Base-by-base conservation (phyloP, 2,888 invertebrate genomes). In the Chymomyza amoena region DNA sequence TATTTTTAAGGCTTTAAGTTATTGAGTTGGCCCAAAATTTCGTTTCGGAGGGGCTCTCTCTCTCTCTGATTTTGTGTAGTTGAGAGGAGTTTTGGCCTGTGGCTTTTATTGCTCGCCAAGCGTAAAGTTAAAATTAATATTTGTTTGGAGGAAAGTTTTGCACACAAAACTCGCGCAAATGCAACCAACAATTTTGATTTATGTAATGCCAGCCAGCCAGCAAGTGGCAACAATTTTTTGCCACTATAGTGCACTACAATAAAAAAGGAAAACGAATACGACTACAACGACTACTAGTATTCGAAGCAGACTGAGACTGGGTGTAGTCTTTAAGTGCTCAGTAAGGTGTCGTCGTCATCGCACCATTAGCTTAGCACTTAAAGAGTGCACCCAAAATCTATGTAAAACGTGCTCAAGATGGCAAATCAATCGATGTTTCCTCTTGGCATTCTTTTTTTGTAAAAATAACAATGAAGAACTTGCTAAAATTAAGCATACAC, bases 91-190 rank as follows among this genome's bases (percentile, higher is more conserved):
- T 10, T 61, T 45, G 13, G 52, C 52, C 13, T 57, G 15, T 57
- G 18, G 57, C 6, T n/a, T 13, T 51, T 52, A 16, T 63, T 69
- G 73, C 73, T 64, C 66, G 68, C 70, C 65, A 45, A 68, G 75
- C 75, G 69, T 72, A 86, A 76, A 84, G 83, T 84, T 84, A 66
- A 84, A 86, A 84, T 84, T 84, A 87, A 84, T 84, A 84, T 84
- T 86, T 84, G 83, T 86, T 84, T 84, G 87, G 10, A 13, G 10
- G 28, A 57, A 57, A 57, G 20, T 57, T 57, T 57, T 25, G 25
- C 57, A 25, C 57, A 25, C 57, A 25, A 57, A 57, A 57, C 25
- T 57, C 57, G 57, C 57, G 57, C 57, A 20, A 32, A 75, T 20
- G 54, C 54, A 18, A 4, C 54, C 52, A 54, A 81, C 77, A 75